phyloP scores from a whole-genome alignment of 2,888 invertebrate genomes.

The Arrhopalites spinosus region DNA sequence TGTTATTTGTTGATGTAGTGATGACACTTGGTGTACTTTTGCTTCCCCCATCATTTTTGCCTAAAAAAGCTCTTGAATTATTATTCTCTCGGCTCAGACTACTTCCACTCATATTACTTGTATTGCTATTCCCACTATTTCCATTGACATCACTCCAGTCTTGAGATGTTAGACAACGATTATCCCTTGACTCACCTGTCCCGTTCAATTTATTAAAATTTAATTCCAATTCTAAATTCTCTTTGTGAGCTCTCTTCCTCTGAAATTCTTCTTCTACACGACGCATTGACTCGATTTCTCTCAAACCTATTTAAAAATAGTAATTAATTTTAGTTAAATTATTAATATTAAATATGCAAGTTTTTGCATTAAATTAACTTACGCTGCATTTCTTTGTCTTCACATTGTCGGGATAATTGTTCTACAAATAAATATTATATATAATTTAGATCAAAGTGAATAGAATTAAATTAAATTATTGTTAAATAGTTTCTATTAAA shows the following conservation, averaged over 20 bases:
- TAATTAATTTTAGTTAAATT: no score
- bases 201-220: not conserved
- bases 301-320: constrained; percentile 64
- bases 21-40: not conserved
- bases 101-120: not conserved
- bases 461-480: no score
- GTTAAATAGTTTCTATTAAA: no score
- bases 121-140: not conserved
- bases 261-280: constrained; percentile 87
- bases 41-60: not conserved
- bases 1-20: not conserved
- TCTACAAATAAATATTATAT: no score
- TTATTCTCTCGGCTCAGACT: not conserved
- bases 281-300: constrained; percentile 81
- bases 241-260: constrained; percentile 72
- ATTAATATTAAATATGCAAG: no score
- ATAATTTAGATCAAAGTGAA: no score
- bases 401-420: no score
- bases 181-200: not conserved
- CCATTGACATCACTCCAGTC: constrained; percentile 9
- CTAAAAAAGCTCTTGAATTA: not conserved
- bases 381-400: no score
- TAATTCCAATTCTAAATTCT: constrained; percentile 44
- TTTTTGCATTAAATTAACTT: no score
- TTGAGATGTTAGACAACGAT: not conserved